A percentile compares a stretch with the other conserved stretches of the same genome.
These are phyloP conservation scores for Zosterops hypoxanthus DNA, from an alignment of 2,113 vertebrate species.

Conservation along the genomic window DNA sequence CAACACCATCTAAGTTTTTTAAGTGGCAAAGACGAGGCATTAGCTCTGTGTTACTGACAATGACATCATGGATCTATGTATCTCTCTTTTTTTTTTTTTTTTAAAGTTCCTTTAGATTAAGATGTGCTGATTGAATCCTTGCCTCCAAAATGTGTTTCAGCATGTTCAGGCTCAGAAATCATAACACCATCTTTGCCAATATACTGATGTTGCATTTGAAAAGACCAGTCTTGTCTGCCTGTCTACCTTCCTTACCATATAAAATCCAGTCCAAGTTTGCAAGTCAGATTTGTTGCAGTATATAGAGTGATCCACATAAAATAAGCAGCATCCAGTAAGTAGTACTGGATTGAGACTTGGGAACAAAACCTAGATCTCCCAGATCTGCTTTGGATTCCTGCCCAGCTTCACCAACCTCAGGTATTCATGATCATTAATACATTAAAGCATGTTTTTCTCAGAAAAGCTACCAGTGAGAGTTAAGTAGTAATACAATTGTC, in stretches of 20 bases:
- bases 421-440: not conserved
- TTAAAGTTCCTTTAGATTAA: constrained; percentile 20
- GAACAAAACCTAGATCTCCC: not conserved
- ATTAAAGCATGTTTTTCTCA: not conserved
- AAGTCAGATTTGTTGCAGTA: not conserved
- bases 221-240: not conserved
- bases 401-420: not conserved
- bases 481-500: not conserved
- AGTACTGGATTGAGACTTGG: not conserved
- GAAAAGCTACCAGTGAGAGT: not conserved
- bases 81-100: not conserved
- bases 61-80: constrained; percentile 15
- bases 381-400: not conserved
- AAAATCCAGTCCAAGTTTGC: not conserved
- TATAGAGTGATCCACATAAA: not conserved
- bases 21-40: not conserved
- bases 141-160: constrained; percentile 36
- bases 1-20: not conserved
- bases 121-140: constrained; percentile 57
- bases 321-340: not conserved
- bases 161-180: constrained; percentile 29
- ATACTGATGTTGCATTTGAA: not conserved
- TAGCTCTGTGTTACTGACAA: not conserved
- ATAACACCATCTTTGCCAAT: not conserved
- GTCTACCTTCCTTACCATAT: not conserved